Conservation (phyloP, 2,797 vertebrate species). For the Spheniscus humboldti region DNA sequence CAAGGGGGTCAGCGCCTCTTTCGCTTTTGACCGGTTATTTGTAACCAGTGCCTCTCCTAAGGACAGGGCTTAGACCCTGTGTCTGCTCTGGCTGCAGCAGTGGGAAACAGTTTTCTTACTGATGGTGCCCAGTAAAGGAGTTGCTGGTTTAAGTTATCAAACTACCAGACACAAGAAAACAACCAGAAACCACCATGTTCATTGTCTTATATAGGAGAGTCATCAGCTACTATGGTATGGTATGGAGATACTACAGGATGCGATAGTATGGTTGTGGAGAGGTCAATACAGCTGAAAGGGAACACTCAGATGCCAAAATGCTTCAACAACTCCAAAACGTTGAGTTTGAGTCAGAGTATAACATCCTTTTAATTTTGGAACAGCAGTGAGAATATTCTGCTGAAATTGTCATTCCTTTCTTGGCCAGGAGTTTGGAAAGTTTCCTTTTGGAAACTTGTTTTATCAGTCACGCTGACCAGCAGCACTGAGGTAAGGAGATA, state of each 20-base stretch:
- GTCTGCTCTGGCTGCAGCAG: background rate
- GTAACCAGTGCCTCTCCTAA: background rate
- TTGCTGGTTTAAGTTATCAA: background rate
- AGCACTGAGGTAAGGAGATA: background rate
- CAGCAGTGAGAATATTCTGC: background rate
- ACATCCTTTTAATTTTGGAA: background rate
- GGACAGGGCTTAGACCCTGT: background rate
- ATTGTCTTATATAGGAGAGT: background rate
- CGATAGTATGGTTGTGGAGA: fast-evolving
- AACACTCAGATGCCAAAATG: background rate
- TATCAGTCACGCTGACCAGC: background rate
- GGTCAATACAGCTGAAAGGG: background rate
- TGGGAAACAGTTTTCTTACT: background rate
- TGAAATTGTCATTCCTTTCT: background rate
- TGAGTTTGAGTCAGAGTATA: background rate
- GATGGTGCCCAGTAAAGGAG: background rate
- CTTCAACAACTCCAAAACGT: background rate
- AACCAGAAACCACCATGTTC: background rate
- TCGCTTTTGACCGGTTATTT: background rate
- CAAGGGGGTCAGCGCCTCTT: background rate
- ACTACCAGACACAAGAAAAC: background rate
- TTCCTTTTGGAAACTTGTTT: background rate
- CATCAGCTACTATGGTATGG: background rate
- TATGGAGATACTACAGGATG: background rate
- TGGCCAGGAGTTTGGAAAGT: background rate